A percentile compares a stretch with the other conserved stretches of the same genome.
Conservation (phyloP, 92 coral and sea anemone genomes). For the Heteractis magnifica region DNA sequence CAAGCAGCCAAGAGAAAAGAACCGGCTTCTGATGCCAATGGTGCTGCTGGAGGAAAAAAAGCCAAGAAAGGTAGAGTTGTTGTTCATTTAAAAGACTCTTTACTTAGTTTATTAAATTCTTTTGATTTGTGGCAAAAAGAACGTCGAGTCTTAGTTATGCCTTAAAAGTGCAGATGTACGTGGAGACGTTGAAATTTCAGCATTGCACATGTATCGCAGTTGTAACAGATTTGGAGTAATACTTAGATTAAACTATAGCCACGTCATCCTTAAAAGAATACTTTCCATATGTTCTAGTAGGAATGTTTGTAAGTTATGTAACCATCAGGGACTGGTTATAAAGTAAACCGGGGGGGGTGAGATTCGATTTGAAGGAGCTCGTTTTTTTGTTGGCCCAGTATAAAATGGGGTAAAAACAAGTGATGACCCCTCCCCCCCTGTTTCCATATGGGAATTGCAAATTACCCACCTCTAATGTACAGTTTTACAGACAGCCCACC, state of each 20-base stretch:
- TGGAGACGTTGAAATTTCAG: not conserved
- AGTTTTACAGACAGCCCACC: too few species aligned
- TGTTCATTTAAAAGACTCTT: not conserved
- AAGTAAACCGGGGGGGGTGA: too few species aligned
- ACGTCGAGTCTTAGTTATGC: not conserved
- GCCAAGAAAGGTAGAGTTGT: conserved; percentile 36
- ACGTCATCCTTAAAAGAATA: too few species aligned
- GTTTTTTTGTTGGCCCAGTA: too few species aligned
- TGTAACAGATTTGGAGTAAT: not conserved
- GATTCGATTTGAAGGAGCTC: too few species aligned
- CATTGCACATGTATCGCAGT: not conserved
- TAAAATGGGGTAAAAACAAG: too few species aligned
- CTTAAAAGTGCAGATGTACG: not conserved
- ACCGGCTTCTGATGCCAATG: conserved; percentile 27
- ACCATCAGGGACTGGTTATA: too few species aligned
- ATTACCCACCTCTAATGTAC: too few species aligned
- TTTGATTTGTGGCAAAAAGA: not conserved
- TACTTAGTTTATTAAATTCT: not conserved
- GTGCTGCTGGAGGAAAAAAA: conserved; percentile 58
- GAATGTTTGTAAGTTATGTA: too few species aligned
- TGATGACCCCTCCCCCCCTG: too few species aligned
- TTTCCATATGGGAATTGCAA: too few species aligned
- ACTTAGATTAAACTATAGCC: not conserved
- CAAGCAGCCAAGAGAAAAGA: conserved; percentile 70
- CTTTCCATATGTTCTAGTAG: too few species aligned